Base-by-base conservation (phyloP, 2,113 vertebrate species). In the Motacilla alba region DNA sequence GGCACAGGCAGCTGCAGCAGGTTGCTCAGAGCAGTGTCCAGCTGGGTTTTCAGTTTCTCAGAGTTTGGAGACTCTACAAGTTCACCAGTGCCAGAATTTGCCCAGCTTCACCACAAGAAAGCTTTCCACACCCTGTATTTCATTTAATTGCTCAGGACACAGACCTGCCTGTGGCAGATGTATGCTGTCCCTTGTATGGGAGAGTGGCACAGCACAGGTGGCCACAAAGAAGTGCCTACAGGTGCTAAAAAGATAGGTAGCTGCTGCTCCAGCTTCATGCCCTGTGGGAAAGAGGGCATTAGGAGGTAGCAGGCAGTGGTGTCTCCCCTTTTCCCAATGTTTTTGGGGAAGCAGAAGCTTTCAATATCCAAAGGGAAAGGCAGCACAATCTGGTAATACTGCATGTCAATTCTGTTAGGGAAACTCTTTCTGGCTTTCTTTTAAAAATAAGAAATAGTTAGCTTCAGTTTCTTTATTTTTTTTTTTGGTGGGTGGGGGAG, bases 401-500 rank as follows among this genome's bases (percentile, higher is more conserved):
- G 0, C 1, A 1, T 53, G 31, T 50, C 3, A 6, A 3, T 91
- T 70, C 60, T 74, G 30, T 58, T 74, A 8, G 11, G 28, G 33
- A 70, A 93, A 76, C 0, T 0, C 21, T 79, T 87, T n/a, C 31
- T 49, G 30, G 2, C 47, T 96, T 82, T 87, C 35, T 84, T 81
- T 68, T 87, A 58, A 88, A 83, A 92, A 53, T 60, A 56, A 20
- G 19, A 77, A 77, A 66, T 13, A 49, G 13, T 21, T 49, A 13
- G 5, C 33, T 68, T 90, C 30, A 19, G 31, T n/a, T 84, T 82
- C 0, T 1, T 41, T 55, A 24, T 31, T 41, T 62, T 43, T 28
- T 12, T 46, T 56, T n/a, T 55, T 26, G 8, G 2, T 1, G 14
- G 1, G 18, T 2, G 1, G 31, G 11, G 2, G 10, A 13, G 23